Base-by-base conservation (phyloP, 2,113 vertebrate species). In the Passerina amoena region DNA sequence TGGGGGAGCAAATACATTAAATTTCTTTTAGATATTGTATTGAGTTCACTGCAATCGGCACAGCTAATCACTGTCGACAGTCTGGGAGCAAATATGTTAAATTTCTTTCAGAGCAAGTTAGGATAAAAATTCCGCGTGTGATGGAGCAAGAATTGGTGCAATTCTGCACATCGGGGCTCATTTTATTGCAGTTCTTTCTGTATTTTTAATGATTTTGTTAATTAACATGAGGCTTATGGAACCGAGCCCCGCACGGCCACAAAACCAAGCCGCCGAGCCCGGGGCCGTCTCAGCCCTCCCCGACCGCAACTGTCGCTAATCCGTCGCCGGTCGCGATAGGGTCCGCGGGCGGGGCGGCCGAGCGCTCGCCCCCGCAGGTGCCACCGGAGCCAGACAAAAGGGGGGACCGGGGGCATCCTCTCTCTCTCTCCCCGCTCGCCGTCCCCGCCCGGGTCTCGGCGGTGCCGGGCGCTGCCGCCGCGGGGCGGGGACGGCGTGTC, bases 401-500 rank as follows among this genome's bases (percentile, higher is more conserved):
- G 21, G n/a, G 42, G 70, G 63, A 54, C 24, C 71, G 28, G 79
- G 79, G 73, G 48, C 28, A 42, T 17, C 68, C n/a, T 60, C 40
- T 42, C 48, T 48, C 13, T 5, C n/a, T 72, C 40, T 37, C 66
- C 30, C 47, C 7, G 2, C 48, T 40, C 40, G 56, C 60, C 92
- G 77, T 75, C 82, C 82, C 88, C 79, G 87, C 87, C 53, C 92
- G 72, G 88, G 17, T 22, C 72, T 51, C 80, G 75, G 63, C 69
- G 56, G 86, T 66, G 72, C 85, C 91, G 86, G 82, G 60, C 66
- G 73, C 86, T 48, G 86, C 86, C 48, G 68, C 86, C 69, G 86
- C 57, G 86, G 92, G 92, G 86, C 86, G 86, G 92, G 86, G 86
- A 85, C 75, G 92, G n/a, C 30, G 57, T 98, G 99, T 99, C 99